These are phyloP conservation scores for Elysia crispata DNA, from an alignment of 2,888 invertebrate species.

Conservation along the genomic window DNA sequence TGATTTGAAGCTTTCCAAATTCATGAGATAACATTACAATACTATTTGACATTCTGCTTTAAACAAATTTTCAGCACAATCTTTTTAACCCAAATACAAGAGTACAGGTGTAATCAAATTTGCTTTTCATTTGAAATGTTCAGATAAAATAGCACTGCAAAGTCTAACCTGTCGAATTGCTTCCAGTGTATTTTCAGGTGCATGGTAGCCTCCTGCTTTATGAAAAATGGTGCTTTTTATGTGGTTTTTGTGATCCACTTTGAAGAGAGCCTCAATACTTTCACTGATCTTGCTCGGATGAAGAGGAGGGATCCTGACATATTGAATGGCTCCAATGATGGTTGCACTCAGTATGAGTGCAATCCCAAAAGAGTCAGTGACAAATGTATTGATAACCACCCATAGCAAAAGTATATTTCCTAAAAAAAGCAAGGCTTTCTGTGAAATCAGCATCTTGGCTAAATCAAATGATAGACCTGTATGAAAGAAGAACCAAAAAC, in stretches of 20 bases:
- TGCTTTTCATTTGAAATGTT: no score
- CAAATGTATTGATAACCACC: conserved; percentile 38
- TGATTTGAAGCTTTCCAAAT: no score
- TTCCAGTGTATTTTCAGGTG: conserved; percentile 87
- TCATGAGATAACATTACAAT: neutral
- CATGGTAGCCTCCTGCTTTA: conserved; percentile 86
- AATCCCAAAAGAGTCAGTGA: neutral
- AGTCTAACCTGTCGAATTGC: conserved; percentile 82
- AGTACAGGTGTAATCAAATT: no score
- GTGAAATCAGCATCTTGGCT: conserved; percentile 21
- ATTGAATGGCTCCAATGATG: conserved; percentile 17
- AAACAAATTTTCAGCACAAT: no score
- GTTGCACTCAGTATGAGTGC: neutral
- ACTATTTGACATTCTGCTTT: no score
- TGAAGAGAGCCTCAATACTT: conserved; percentile 20
- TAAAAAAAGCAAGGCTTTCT: neutral
- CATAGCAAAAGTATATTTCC: conserved; percentile 24
- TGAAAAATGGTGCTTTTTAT: conserved; percentile 81
- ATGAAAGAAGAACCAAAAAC: no score
- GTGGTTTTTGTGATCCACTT: conserved; percentile 11
- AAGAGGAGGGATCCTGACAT: conserved; percentile 25
- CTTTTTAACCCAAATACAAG: no score
- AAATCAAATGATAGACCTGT: no score
- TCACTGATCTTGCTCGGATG: conserved; percentile 20
- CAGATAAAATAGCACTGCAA: no score